phyloP scores from a whole-genome alignment of 1,140 invertebrate genomes.

The Scaptomyza hsui region DNA sequence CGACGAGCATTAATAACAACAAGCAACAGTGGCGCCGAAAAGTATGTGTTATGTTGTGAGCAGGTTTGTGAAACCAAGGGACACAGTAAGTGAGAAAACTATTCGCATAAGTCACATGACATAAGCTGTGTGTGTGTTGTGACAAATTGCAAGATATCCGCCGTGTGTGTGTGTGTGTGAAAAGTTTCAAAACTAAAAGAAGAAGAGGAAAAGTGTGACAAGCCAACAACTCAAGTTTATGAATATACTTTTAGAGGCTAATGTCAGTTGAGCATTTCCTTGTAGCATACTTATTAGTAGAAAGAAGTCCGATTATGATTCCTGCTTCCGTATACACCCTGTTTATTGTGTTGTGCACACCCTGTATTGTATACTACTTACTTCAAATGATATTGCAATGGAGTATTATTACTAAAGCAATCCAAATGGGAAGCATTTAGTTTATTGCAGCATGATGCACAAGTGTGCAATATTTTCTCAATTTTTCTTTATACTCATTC shows the following conservation, averaged over 20 bases:
- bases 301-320: too few relatives aligned
- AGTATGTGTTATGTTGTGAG: conserved; percentile 25
- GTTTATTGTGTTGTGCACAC: neutral
- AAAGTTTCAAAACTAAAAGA: neutral
- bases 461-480: conserved; percentile 43
- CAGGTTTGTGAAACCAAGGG: neutral
- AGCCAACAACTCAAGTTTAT: too few relatives aligned
- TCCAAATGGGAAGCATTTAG: conserved; percentile 42
- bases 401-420: conserved; percentile 9
- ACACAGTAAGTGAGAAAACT: conserved; percentile 10
- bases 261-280: too few relatives aligned
- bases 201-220: neutral
- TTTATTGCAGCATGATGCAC: conserved; percentile 49
- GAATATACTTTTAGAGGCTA: too few relatives aligned
- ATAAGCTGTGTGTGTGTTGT: conserved; percentile 1
- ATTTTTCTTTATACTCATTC: neutral
- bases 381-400: conserved; percentile 2
- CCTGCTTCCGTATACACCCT: neutral
- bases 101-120: conserved; percentile 5
- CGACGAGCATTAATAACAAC: conserved; percentile 14
- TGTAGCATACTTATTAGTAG: too few relatives aligned
- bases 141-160: conserved; percentile 9
- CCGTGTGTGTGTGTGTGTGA: too few relatives aligned
- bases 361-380: neutral
- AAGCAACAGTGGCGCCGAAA: conserved; percentile 29